Percentiles rank a stretch among this genome's conserved stretches.
Conservation (phyloP, 2,888 invertebrate species). For the Cremastinae sp. region DNA sequence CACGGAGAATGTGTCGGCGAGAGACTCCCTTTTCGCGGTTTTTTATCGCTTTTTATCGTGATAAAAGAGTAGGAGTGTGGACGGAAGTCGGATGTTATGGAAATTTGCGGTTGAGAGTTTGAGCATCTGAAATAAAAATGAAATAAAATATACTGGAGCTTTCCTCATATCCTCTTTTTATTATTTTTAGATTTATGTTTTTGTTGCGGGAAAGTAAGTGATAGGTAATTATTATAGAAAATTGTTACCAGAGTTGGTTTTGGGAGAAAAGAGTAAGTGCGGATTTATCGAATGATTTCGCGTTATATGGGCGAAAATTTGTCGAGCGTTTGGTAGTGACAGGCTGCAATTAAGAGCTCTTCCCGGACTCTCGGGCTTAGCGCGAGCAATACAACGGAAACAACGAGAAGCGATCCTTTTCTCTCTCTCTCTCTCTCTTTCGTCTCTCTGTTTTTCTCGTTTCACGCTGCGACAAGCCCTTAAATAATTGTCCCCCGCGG, state of each 20-base stretch:
- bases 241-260: slow-evolving; percentile 30
- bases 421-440: slow-evolving; percentile 38
- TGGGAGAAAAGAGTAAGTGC: not conserved
- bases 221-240: no score
- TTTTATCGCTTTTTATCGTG: slow-evolving; percentile 70
- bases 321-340: slow-evolving; percentile 76
- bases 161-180: slow-evolving; percentile 12
- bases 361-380: slow-evolving; percentile 74
- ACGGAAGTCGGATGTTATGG: slow-evolving; percentile 45
- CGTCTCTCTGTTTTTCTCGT: slow-evolving; percentile 21
- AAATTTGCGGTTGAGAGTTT: slow-evolving; percentile 28
- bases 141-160: slow-evolving; percentile 4
- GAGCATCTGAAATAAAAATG: slow-evolving; percentile 20
- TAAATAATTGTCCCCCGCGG: slow-evolving; percentile 78
- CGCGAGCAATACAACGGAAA: slow-evolving; percentile 51
- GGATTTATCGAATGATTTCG: slow-evolving; percentile 42
- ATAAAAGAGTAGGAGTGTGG: slow-evolving; percentile 34
- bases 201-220: no score
- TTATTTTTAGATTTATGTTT: not conserved
- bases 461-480: slow-evolving; percentile 68
- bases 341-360: slow-evolving; percentile 79
- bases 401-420: slow-evolving; percentile 56
- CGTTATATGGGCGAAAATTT: slow-evolving; percentile 62
- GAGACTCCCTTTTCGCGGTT: slow-evolving; percentile 66
- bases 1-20: slow-evolving; percentile 25